Evolutionary conservation across 2,888 invertebrate genomes (phyloP).

Genomic region (Hirtodrosophila cameraria): DNA sequence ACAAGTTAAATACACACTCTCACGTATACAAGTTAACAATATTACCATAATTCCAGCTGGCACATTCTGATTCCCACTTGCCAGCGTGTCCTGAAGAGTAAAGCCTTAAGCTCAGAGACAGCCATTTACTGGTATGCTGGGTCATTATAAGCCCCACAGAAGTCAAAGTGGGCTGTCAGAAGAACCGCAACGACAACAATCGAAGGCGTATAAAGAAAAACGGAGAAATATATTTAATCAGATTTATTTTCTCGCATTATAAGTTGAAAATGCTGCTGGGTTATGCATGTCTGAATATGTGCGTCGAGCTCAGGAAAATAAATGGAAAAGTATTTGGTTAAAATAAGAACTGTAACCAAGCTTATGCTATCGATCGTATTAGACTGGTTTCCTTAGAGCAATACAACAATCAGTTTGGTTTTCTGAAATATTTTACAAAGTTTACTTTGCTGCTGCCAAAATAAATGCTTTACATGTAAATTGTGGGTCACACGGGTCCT

Average conservation of each 20-base stretch:
- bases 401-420: too few relatives aligned
- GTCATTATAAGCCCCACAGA: slow-evolving; percentile 47
- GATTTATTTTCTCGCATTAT: slow-evolving; percentile 4
- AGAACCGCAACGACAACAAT: slow-evolving; percentile 9
- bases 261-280: slow-evolving; percentile 6
- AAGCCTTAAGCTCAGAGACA: slow-evolving; percentile 12
- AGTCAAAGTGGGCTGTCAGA: slow-evolving; percentile 22
- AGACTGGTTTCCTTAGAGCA: too few relatives aligned
- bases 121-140: slow-evolving; percentile 42
- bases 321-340: neutral
- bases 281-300: slow-evolving; percentile 8
- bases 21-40: neutral
- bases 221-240: slow-evolving; percentile 21
- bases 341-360: too few relatives aligned
- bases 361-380: too few relatives aligned
- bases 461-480: neutral
- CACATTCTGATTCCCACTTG: slow-evolving; percentile 32
- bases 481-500: neutral
- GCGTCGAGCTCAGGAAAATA: too few relatives aligned
- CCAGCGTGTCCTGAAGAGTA: neutral
- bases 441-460: too few relatives aligned
- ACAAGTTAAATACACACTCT: neutral
- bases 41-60: slow-evolving; percentile 38
- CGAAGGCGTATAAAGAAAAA: slow-evolving; percentile 1
- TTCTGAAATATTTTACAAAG: too few relatives aligned